phyloP scores from a whole-genome alignment of 1,140 invertebrate species.

The Chironomus striatipennis region DNA sequence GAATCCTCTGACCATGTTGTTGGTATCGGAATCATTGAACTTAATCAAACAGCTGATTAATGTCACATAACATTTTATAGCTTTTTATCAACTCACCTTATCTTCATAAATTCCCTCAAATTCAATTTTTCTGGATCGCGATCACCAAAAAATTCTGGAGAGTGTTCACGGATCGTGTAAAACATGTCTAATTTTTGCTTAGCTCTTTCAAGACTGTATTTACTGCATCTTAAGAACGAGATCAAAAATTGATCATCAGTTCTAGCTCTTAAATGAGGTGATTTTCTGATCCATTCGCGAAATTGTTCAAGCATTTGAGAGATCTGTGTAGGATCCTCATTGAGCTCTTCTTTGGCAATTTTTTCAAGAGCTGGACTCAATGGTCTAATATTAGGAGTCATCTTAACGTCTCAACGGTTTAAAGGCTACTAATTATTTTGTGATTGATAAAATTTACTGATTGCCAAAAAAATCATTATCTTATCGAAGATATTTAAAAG shows the following conservation, averaged over 20 bases:
- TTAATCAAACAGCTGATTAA: too few relatives aligned
- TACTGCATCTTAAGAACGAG: conserved; percentile 49
- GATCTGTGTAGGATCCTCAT: neutral
- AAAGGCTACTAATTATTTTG: neutral
- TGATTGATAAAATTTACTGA: neutral
- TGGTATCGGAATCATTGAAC: conserved; percentile 29
- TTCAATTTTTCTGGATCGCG: neutral
- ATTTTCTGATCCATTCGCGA: neutral
- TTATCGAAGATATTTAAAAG: neutral
- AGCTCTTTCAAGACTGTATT: conserved; percentile 50
- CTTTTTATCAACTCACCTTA: neutral
- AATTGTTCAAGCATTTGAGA: neutral
- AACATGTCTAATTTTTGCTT: conserved; percentile 51
- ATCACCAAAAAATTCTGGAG: conserved; percentile 41
- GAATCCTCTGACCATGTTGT: conserved; percentile 39
- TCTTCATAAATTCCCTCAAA: neutral
- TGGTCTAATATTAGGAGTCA: neutral
- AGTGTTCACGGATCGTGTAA: conserved; percentile 44
- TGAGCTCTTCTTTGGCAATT: neutral
- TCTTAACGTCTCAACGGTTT: neutral
- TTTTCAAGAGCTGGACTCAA: neutral
- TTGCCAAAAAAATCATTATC: too few relatives aligned
- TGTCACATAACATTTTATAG: too few relatives aligned
- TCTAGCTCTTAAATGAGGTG: conserved; percentile 1
- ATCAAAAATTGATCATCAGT: conserved; percentile 48